Percentiles rank a stretch among this genome's conserved stretches.
Evolutionary conservation across 2,113 vertebrate species (phyloP).

Genomic region (Periophthalmus modestus): DNA sequence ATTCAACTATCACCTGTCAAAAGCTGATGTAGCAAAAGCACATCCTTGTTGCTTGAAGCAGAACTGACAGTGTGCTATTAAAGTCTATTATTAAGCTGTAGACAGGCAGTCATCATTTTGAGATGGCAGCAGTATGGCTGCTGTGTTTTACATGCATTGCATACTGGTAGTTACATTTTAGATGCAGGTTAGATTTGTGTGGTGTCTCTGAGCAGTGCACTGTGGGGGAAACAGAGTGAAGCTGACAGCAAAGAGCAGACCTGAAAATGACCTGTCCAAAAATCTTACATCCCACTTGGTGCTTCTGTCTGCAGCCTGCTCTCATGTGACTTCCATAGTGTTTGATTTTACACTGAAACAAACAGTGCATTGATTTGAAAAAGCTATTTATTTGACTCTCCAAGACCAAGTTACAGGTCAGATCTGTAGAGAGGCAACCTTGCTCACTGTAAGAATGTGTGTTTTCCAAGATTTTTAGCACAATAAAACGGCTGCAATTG

Average conservation of each 20-base stretch:
- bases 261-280: conserved; percentile 49
- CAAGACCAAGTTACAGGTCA: too few relatives aligned
- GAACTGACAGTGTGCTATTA: neutral
- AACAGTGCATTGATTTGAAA: neutral
- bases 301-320: conserved; percentile 17
- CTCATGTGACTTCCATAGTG: conserved; percentile 19
- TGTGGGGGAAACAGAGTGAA: conserved; percentile 37
- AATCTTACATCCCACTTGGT: conserved; percentile 16
- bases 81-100: neutral
- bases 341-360: conserved; percentile 26
- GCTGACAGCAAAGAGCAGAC: conserved; percentile 47
- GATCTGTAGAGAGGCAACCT: too few relatives aligned
- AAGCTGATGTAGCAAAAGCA: neutral
- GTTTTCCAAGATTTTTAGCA: too few relatives aligned
- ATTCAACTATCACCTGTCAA: neutral
- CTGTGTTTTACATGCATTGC: neutral
- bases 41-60: neutral
- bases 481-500: too few relatives aligned
- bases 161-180: neutral
- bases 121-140: neutral
- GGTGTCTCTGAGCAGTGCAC: conserved; percentile 32
- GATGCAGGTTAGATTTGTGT: conserved; percentile 21
- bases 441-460: too few relatives aligned
- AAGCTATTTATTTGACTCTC: neutral
- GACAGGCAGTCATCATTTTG: neutral